Evolutionary conservation across 2,797 vertebrate genomes (phyloP).

Genomic region (Sebastes trivittatus): DNA sequence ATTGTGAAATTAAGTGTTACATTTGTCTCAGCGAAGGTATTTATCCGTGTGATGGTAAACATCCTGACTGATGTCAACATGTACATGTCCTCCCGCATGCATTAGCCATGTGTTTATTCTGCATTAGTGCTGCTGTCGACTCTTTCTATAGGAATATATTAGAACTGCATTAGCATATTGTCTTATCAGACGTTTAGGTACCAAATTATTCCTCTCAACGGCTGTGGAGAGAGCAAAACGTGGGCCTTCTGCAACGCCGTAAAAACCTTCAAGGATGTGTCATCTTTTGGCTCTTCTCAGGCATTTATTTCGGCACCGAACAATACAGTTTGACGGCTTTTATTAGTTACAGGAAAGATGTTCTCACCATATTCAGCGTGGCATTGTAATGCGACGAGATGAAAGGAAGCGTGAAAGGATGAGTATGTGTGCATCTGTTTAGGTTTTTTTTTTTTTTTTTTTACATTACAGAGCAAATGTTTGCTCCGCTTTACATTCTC

Average conservation of each 20-base stretch:
- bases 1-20: slow-evolving; percentile 58
- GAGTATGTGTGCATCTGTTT: slow-evolving; percentile 65
- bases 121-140: slow-evolving; percentile 24
- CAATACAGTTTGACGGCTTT: slow-evolving; percentile 59
- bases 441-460: neutral
- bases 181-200: slow-evolving; percentile 43
- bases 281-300: slow-evolving; percentile 33
- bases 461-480: slow-evolving; percentile 29
- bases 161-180: slow-evolving; percentile 37
- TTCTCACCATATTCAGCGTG: slow-evolving; percentile 63
- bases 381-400: slow-evolving; percentile 47
- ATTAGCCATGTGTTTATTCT: slow-evolving; percentile 9
- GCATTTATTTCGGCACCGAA: slow-evolving; percentile 24
- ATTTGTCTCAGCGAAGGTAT: slow-evolving; percentile 39
- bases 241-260: slow-evolving; percentile 8
- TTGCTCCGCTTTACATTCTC: slow-evolving; percentile 51
- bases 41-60: slow-evolving; percentile 30
- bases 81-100: neutral
- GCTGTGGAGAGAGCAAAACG: slow-evolving; percentile 18
- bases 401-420: slow-evolving; percentile 52
- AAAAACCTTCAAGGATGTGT: slow-evolving; percentile 42
- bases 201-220: slow-evolving; percentile 48
- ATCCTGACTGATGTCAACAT: slow-evolving; percentile 27
- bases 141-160: slow-evolving; percentile 34
- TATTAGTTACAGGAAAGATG: slow-evolving; percentile 58